Percentiles rank a stretch among this genome's conserved stretches.
These are phyloP conservation scores for Drosophila nr. perissopoda DNA, from an alignment of 2,888 invertebrate genomes.

Conservation along the genomic window DNA sequence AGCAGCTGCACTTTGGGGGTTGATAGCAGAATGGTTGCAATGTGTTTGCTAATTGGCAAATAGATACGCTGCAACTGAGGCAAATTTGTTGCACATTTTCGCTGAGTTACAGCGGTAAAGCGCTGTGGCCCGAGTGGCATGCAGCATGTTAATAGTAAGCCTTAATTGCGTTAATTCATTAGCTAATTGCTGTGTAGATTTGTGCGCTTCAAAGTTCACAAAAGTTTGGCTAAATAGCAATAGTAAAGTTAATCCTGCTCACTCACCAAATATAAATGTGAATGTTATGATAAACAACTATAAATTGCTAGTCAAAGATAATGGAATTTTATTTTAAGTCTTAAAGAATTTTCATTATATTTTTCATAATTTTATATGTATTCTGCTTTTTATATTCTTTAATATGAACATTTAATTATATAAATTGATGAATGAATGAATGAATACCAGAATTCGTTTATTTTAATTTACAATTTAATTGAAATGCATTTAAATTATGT, in stretches of 20 bases:
- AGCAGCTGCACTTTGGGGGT: slow-evolving; percentile 19
- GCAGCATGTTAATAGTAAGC: background rate
- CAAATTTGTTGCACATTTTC: background rate
- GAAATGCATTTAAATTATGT: background rate
- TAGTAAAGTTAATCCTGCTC: background rate
- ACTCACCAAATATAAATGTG: slow-evolving; percentile 13
- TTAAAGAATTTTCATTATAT: background rate
- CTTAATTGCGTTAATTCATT: slow-evolving; percentile 1
- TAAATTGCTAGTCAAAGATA: background rate
- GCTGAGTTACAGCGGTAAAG: background rate
- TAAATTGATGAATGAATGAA: background rate
- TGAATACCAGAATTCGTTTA: background rate
- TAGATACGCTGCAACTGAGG: slow-evolving; percentile 13
- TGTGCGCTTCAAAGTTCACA: background rate
- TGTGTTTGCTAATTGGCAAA: slow-evolving; percentile 34
- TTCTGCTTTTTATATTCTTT: background rate
- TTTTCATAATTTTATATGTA: background rate
- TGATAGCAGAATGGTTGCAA: slow-evolving; percentile 30
- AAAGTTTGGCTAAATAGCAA: background rate
- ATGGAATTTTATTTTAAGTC: background rate
- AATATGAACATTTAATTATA: background rate
- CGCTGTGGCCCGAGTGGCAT: slow-evolving; percentile 3
- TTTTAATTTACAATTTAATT: background rate
- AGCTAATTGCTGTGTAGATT: slow-evolving; percentile 5
- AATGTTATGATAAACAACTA: background rate